Conservation (phyloP, 2,888 invertebrate genomes). For the Spisula solida region DNA sequence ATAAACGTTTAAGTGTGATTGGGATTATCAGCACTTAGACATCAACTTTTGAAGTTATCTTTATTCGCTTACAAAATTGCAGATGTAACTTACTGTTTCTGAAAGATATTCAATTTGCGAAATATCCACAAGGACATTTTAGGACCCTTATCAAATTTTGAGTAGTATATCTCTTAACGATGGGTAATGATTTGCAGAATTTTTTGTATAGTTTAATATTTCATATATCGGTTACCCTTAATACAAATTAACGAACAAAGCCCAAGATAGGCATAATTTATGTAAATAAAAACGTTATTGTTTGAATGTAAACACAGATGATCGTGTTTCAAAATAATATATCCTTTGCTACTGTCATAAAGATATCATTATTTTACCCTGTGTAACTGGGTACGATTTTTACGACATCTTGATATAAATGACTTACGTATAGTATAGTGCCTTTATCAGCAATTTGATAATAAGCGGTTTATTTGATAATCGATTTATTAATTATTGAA, state of each 20-base stretch:
- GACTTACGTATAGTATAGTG: not conserved
- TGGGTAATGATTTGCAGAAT: constrained; percentile 42
- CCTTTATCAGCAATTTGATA: not conserved
- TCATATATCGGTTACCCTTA: constrained; percentile 26
- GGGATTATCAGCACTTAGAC: too few relatives aligned
- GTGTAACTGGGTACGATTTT: constrained; percentile 5
- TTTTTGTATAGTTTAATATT: constrained; percentile 47
- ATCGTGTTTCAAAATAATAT: constrained; percentile 53
- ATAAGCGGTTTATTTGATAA: not conserved
- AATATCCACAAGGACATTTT: too few relatives aligned
- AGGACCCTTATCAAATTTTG: too few relatives aligned
- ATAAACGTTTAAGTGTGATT: too few relatives aligned
- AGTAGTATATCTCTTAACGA: not conserved
- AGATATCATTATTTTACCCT: not conserved
- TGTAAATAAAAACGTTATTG: constrained; percentile 42
- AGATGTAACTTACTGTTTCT: too few relatives aligned
- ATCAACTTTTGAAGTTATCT: too few relatives aligned
- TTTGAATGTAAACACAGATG: constrained; percentile 12
- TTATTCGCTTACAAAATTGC: too few relatives aligned
- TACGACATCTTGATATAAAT: constrained; percentile 16
- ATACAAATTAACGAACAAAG: not conserved
- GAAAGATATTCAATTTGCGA: too few relatives aligned
- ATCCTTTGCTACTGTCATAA: constrained; percentile 11
- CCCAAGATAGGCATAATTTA: not conserved
- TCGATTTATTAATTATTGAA: not conserved